These are phyloP conservation scores for Noturus placidus DNA, from an alignment of 2,113 vertebrate genomes.

Conservation along the genomic window DNA sequence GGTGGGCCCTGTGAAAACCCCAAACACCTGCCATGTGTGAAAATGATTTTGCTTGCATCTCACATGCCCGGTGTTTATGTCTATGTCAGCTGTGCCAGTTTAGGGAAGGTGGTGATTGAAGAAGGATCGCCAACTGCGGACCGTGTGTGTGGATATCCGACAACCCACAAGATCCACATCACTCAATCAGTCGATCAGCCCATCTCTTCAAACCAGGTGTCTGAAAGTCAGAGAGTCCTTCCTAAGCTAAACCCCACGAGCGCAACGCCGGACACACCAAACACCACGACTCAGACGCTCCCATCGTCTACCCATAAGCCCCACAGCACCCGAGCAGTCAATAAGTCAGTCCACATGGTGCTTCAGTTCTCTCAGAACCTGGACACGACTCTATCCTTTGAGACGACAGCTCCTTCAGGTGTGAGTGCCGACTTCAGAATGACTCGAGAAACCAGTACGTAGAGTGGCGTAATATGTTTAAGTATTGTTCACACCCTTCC, in stretches of 20 bases:
- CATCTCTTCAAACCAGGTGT: slow-evolving; percentile 7
- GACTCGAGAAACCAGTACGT: too few relatives aligned
- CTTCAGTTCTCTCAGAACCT: background rate
- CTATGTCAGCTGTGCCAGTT: slow-evolving; percentile 38
- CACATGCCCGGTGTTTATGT: background rate
- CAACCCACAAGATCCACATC: background rate
- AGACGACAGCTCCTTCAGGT: background rate
- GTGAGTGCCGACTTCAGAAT: fast-evolving
- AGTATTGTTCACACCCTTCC: background rate
- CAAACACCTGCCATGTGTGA: background rate
- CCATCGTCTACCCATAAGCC: background rate
- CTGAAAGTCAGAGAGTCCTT: background rate
- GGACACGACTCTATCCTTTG: background rate
- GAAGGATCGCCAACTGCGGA: slow-evolving; percentile 40
- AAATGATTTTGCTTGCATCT: background rate
- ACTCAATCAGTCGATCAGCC: too few relatives aligned
- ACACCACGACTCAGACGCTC: background rate
- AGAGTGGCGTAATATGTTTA: background rate
- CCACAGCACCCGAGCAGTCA: background rate
- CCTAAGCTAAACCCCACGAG: too few relatives aligned
- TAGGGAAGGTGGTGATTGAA: background rate
- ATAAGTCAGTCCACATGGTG: background rate
- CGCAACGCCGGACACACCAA: background rate
- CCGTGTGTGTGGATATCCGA: slow-evolving; percentile 10
- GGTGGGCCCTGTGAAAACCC: background rate